phyloP scores from a whole-genome alignment of 2,797 vertebrate genomes.

The Pangasius djambal region DNA sequence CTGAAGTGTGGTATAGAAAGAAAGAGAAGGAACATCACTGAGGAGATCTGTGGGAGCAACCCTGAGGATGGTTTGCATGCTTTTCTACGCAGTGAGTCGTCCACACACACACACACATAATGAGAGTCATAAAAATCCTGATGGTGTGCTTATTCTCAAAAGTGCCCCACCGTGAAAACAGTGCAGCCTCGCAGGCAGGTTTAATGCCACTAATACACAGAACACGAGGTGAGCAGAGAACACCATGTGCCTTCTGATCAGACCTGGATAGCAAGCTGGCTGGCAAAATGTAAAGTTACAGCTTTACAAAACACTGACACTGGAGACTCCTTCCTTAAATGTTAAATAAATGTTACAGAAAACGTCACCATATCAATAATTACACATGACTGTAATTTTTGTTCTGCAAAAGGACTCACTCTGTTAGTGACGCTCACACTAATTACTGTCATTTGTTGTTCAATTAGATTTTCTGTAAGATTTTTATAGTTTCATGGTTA shows the following conservation, averaged over 20 bases:
- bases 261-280: background rate
- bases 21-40: conserved; percentile 44
- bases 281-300: background rate
- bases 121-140: conserved; percentile 70
- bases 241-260: background rate
- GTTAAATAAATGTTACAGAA: background rate
- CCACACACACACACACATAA: conserved; percentile 74
- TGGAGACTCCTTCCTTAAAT: background rate
- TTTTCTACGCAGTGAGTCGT: conserved; percentile 70
- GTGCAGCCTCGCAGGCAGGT: background rate
- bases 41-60: conserved; percentile 57
- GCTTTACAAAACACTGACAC: background rate
- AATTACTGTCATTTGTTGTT: background rate
- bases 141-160: conserved; percentile 23
- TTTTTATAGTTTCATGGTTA: background rate
- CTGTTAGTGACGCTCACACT: too few species aligned
- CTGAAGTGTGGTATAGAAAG: conserved; percentile 7
- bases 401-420: too few species aligned
- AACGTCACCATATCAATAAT: background rate
- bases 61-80: conserved; percentile 67
- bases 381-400: background rate
- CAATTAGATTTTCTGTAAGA: background rate
- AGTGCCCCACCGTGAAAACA: conserved; percentile 25
- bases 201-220: conserved; percentile 22
- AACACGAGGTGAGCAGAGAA: background rate